Evolutionary conservation across 2,797 vertebrate genomes (phyloP).

Genomic region (Helarctos malayanus): DNA sequence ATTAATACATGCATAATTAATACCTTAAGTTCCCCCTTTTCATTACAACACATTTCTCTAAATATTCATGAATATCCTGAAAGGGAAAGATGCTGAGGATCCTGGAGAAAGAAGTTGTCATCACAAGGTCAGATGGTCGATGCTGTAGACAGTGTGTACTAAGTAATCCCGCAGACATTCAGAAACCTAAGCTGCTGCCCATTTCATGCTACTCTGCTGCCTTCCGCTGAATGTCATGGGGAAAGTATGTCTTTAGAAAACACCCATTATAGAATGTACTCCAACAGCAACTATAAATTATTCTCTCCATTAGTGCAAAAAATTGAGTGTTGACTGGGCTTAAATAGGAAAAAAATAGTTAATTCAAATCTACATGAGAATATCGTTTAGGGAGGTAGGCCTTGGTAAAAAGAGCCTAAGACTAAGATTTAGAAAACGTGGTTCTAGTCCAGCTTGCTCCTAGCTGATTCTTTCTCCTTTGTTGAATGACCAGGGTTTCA

Average conservation of each 20-base stretch:
- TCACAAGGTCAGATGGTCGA: constrained; percentile 60
- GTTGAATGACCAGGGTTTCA: neutral
- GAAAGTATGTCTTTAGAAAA: constrained; percentile 70
- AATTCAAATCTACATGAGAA: constrained; percentile 68
- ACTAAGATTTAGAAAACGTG: neutral
- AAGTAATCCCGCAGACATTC: constrained; percentile 4
- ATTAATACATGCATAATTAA: neutral
- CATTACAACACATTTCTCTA: neutral
- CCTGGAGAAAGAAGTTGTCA: neutral
- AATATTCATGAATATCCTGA: neutral
- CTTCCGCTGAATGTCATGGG: constrained; percentile 67
- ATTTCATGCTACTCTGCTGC: neutral
- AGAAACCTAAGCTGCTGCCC: neutral
- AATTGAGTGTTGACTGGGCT: constrained; percentile 77
- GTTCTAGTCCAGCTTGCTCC: neutral
- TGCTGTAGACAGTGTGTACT: neutral
- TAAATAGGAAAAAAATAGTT: neutral
- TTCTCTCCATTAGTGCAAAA: constrained; percentile 81
- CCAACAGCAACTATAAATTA: constrained; percentile 69
- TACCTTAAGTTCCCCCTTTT: neutral
- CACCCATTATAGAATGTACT: constrained; percentile 59
- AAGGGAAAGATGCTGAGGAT: neutral
- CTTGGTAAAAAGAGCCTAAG: neutral
- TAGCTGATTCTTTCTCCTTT: neutral
- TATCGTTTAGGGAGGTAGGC: constrained; percentile 17